Evolutionary conservation across 2,888 invertebrate genomes (phyloP), one percentile per base, ranked within the genome.

Genomic region (Andrena flavipes): DNA sequence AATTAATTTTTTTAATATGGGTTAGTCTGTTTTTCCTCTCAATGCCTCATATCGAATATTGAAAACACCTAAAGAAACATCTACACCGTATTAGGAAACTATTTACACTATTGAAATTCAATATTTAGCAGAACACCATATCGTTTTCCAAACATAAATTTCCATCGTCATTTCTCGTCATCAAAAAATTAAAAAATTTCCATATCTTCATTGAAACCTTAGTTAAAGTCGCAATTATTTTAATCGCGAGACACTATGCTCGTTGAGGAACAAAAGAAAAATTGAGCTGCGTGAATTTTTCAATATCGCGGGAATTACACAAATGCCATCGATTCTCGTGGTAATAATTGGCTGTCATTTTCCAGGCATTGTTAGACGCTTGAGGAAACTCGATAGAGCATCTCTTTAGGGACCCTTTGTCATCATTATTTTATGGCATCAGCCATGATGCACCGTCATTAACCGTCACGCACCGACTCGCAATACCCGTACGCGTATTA

Each of bases 391-490:
- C 26, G 48, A 54, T n/a, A 30, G 64, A 63, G 33, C 60, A 68
- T 26, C 30, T 59, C 35, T 70, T 75, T 71, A 71, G 65, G 69
- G 80, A 42, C 51, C 70, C 79, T 67, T 69, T 64, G 72, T 54
- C 73, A 70, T 76, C 68, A 65, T 74, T 85, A 76, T 67, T 51
- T 74, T 59, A 51, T 60, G 29, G 54, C 64, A 42, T 60, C 26
- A 26, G n/a, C 76, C 76, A 82, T 79, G 84, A 86, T 83, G 75
- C 68, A 33, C 69, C 77, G 69, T 81, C 78, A 76, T 81, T 84
- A 81, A 78, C 49, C 74, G 76, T 72, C 80, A 79, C 69, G 83
- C 83, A 71, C 54, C 76, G 60, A 42, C 56, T 62, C 73, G 75
- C 65, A 59, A 84, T 84, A 70, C 30, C 51, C 63, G 62, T 35